A percentile compares a stretch with the other conserved stretches of the same genome.
Conservation (phyloP, 2,113 vertebrate genomes). For the Aix galericulata region DNA sequence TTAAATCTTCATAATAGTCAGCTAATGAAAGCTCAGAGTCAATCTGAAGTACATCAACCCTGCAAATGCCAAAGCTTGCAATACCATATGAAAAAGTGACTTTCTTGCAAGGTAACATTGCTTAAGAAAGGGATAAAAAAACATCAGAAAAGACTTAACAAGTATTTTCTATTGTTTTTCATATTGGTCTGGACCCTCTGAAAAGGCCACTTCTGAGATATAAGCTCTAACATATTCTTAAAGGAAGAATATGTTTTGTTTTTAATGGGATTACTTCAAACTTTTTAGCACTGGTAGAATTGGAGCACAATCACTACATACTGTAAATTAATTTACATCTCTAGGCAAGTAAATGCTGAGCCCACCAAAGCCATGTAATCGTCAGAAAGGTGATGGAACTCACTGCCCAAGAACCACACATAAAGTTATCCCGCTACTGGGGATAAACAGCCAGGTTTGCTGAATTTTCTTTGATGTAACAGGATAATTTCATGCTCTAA, state of each 20-base stretch:
- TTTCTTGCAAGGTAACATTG: not conserved
- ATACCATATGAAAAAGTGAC: not conserved
- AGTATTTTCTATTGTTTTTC: not conserved
- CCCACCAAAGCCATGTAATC: constrained; percentile 1
- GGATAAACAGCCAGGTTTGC: not conserved
- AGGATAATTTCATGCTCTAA: constrained; percentile 19
- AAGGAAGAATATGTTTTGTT: too few species aligned
- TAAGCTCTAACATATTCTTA: not conserved
- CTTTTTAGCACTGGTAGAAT: not conserved
- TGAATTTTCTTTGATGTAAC: constrained; percentile 37
- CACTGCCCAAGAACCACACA: not conserved
- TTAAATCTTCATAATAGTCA: not conserved
- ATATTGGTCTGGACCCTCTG: not conserved
- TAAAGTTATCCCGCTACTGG: not conserved
- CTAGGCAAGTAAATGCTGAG: constrained; percentile 12
- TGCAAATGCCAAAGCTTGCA: not conserved
- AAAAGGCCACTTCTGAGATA: not conserved
- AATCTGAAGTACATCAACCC: not conserved
- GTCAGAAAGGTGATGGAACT: constrained; percentile 30
- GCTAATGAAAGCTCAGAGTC: not conserved
- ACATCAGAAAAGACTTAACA: not conserved
- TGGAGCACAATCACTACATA: not conserved
- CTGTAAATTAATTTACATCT: constrained; percentile 1
- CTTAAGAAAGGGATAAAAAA: not conserved
- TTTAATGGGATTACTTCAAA: not conserved